A percentile compares a stretch with the other conserved stretches of the same genome.
These are phyloP conservation scores for Gadus macrocephalus DNA, from an alignment of 2,113 vertebrate genomes.

Conservation along the genomic window DNA sequence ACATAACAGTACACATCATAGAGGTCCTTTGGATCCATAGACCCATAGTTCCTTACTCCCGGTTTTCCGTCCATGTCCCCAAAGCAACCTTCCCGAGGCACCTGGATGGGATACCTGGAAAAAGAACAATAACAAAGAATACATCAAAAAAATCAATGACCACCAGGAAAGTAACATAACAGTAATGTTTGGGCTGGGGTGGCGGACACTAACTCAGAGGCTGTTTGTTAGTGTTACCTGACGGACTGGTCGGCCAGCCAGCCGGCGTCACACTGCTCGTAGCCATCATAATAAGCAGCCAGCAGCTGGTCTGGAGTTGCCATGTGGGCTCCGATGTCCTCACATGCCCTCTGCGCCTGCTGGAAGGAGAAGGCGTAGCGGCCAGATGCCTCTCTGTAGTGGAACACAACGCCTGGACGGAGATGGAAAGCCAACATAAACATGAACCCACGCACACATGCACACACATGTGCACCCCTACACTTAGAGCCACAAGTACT, in stretches of 20 bases:
- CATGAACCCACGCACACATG: not conserved
- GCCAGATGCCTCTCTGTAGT: conserved; percentile 84
- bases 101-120: conserved; percentile 89
- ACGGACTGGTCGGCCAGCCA: conserved; percentile 95
- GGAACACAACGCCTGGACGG: conserved; percentile 88
- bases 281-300: conserved; percentile 84
- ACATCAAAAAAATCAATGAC: not conserved
- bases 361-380: conserved; percentile 86
- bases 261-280: conserved; percentile 92
- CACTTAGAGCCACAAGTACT: too few relatives aligned
- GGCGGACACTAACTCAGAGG: too few relatives aligned
- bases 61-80: conserved; percentile 92
- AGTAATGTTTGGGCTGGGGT: too few relatives aligned
- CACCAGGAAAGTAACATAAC: not conserved
- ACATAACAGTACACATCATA: conserved; percentile 95
- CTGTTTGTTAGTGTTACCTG: conserved; percentile 68
- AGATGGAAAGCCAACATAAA: not conserved
- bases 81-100: conserved; percentile 84
- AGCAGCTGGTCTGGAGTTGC: conserved; percentile 87
- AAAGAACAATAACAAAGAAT: conserved; percentile 1
- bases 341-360: conserved; percentile 79
- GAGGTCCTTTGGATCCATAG: conserved; percentile 76
- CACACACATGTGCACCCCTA: not conserved
- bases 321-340: conserved; percentile 79
- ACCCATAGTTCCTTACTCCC: conserved; percentile 88